Conservation (phyloP, 2,113 vertebrate species). For the Bos indicus region DNA sequence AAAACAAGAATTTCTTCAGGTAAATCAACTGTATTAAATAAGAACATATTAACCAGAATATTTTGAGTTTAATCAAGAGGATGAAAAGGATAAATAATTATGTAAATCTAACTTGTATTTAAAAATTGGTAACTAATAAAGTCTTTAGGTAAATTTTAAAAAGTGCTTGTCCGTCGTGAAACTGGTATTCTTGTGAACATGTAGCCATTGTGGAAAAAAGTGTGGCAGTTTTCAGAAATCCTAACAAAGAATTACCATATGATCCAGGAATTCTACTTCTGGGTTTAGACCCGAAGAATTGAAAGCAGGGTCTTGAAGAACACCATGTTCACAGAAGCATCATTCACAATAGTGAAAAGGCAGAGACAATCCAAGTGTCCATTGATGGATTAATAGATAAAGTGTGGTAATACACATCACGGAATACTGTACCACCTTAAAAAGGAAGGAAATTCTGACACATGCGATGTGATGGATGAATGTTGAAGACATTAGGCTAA, state of each 20-base stretch:
- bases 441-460: not conserved
- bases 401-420: not conserved
- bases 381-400: not conserved
- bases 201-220: not conserved
- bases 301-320: not conserved
- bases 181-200: accelerated
- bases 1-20: not conserved
- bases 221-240: not conserved
- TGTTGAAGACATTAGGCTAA: not conserved
- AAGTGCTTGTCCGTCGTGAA: accelerated
- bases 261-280: not conserved
- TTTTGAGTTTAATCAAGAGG: not conserved
- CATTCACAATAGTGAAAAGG: not conserved
- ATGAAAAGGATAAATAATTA: not conserved
- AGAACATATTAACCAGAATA: not conserved
- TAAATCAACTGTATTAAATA: not conserved
- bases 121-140: not conserved
- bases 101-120: not conserved
- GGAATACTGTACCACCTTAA: not conserved
- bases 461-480: too few relatives aligned
- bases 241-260: not conserved
- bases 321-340: not conserved
- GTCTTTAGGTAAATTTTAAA: not conserved
- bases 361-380: not conserved
- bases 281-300: not conserved